A percentile compares a stretch with the other conserved stretches of the same genome.
These are phyloP conservation scores for Drosophila kambysellisi DNA, from an alignment of 2,888 invertebrate genomes.

Conservation along the genomic window DNA sequence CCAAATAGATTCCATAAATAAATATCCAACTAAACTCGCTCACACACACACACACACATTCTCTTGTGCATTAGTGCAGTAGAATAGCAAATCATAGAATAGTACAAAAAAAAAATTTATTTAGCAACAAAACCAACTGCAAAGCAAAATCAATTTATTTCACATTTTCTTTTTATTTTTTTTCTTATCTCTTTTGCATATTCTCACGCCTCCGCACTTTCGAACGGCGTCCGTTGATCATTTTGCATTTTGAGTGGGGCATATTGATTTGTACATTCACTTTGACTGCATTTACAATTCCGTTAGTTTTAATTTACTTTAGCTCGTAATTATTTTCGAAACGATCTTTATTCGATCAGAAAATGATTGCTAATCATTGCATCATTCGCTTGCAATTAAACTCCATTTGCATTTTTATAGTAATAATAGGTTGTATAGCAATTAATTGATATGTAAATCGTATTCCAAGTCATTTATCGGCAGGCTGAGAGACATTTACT, in stretches of 20 bases:
- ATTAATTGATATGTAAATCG: not conserved
- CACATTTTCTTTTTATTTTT: conserved; percentile 1
- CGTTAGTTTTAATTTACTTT: not conserved
- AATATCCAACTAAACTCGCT: conserved; percentile 13
- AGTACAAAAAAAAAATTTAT: conserved; percentile 3
- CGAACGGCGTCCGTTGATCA: not conserved
- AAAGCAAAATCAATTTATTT: conserved; percentile 24
- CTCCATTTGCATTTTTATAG: not conserved
- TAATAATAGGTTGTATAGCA: not conserved
- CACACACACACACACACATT: not conserved
- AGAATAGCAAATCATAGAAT: conserved; percentile 11
- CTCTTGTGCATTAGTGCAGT: conserved; percentile 23
- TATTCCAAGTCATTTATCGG: not conserved
- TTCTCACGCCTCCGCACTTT: conserved; percentile 35
- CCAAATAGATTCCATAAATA: conserved; percentile 44
- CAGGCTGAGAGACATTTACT: not conserved
- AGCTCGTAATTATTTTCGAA: not conserved
- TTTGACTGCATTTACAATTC: not conserved
- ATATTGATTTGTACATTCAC: conserved; percentile 6
- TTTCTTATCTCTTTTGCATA: conserved; percentile 25
- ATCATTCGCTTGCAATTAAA: not conserved
- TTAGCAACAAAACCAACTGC: conserved; percentile 37
- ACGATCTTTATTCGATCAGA: not conserved
- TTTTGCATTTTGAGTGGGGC: not conserved
- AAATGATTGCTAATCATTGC: conserved; percentile 13